Evolutionary conservation across 2,797 vertebrate genomes (phyloP).

Genomic region (Cyclura pinguis): DNA sequence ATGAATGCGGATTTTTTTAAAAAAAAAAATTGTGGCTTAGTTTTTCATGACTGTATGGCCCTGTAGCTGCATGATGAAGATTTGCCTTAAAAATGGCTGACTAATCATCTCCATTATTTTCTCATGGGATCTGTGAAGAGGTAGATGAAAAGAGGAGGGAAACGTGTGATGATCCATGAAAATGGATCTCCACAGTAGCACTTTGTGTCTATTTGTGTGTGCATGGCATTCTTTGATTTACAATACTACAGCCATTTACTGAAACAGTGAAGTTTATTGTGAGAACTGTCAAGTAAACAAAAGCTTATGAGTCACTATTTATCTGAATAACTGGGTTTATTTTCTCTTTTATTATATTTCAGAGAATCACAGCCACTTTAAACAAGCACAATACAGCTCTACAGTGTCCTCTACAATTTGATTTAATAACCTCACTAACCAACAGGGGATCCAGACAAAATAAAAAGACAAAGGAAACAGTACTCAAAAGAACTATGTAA

Average conservation of each 20-base stretch:
- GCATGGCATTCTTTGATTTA: background rate
- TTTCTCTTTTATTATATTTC: conserved; percentile 9
- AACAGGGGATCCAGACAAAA: too few relatives aligned
- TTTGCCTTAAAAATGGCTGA: background rate
- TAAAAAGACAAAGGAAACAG: too few relatives aligned
- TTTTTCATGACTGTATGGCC: background rate
- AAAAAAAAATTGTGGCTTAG: background rate
- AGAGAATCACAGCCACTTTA: background rate
- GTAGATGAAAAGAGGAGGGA: too few relatives aligned
- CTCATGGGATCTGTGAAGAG: too few relatives aligned
- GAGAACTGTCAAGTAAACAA: background rate
- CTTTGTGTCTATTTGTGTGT: background rate
- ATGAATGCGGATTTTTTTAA: background rate
- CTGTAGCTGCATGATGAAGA: background rate
- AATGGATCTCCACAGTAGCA: too few relatives aligned
- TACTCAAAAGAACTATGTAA: too few relatives aligned
- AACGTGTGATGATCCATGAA: too few relatives aligned
- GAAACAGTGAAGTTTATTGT: background rate
- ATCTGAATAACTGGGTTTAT: background rate
- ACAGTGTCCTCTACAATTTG: background rate
- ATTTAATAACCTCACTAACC: background rate
- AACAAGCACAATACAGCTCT: background rate
- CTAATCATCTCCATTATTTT: too few relatives aligned
- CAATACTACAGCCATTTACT: background rate
- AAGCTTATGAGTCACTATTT: background rate